phyloP scores from a whole-genome alignment of 2,113 vertebrate genomes.

The Malurus melanocephalus region DNA sequence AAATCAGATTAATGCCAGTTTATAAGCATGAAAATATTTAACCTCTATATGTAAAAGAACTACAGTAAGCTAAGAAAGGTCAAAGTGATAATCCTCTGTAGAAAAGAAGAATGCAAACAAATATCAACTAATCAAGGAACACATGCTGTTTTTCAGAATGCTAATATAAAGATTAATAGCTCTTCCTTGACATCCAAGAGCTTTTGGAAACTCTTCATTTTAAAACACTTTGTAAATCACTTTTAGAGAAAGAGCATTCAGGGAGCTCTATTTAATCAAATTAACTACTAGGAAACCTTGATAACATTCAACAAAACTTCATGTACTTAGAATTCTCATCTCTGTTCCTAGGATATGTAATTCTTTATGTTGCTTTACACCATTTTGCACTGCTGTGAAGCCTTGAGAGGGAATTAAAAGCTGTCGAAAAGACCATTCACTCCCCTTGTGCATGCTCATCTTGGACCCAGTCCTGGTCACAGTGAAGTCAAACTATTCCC shows the following conservation, averaged over 20 bases:
- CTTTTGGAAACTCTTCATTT: slow-evolving; percentile 72
- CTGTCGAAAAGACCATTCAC: background rate
- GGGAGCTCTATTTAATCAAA: slow-evolving; percentile 60
- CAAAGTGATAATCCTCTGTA: slow-evolving; percentile 73
- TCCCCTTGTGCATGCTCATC: slow-evolving; percentile 1
- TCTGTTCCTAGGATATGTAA: slow-evolving; percentile 10
- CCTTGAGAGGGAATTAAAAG: slow-evolving; percentile 22
- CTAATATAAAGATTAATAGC: slow-evolving; percentile 80
- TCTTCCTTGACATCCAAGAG: slow-evolving; percentile 70
- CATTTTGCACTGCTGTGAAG: background rate
- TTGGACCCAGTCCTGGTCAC: slow-evolving; percentile 35
- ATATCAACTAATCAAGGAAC: slow-evolving; percentile 79
- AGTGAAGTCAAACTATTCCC: slow-evolving; percentile 19
- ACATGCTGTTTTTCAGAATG: slow-evolving; percentile 71
- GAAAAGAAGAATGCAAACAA: slow-evolving; percentile 68
- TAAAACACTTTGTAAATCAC: slow-evolving; percentile 88
- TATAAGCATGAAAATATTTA: slow-evolving; percentile 24
- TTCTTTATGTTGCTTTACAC: slow-evolving; percentile 15
- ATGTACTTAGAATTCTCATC: slow-evolving; percentile 41
- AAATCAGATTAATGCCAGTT: background rate
- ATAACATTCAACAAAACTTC: slow-evolving; percentile 54
- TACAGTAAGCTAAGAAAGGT: slow-evolving; percentile 65
- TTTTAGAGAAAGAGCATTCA: slow-evolving; percentile 59
- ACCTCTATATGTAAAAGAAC: slow-evolving; percentile 76
- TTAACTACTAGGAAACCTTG: slow-evolving; percentile 60